Conservation (phyloP, 1,140 invertebrate genomes). For the Neodiprion lecontei region DNA sequence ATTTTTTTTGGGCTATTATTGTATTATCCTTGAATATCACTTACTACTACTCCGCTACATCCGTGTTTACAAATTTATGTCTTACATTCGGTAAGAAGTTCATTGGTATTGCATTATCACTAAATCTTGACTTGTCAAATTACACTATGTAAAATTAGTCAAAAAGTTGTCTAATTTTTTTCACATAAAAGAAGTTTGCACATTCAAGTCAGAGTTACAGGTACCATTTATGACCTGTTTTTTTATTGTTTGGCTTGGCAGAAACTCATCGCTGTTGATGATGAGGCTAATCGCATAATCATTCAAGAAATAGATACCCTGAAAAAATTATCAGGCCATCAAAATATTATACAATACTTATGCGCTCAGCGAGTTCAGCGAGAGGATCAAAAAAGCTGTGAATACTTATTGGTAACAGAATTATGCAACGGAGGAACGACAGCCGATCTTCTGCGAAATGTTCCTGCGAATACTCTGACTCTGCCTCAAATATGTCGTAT, state of each 20-base stretch:
- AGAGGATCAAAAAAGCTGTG: conserved; percentile 66
- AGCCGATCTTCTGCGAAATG: conserved; percentile 78
- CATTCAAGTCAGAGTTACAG: too few species aligned
- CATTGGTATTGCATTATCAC: too few species aligned
- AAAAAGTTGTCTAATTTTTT: too few species aligned
- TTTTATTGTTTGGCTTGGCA: conserved; percentile 42
- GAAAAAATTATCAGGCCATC: conserved; percentile 79
- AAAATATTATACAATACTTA: conserved; percentile 82
- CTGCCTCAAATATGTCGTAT: conserved; percentile 83
- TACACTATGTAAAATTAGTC: too few species aligned
- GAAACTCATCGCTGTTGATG: conserved; percentile 80
- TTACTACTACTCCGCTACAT: too few species aligned
- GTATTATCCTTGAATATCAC: too few species aligned
- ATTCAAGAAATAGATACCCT: conserved; percentile 81
- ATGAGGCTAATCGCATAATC: conserved; percentile 78
- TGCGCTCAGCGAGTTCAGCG: conserved; percentile 75
- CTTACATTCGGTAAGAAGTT: too few species aligned
- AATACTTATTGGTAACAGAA: conserved; percentile 77
- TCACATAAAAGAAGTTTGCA: too few species aligned
- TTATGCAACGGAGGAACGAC: conserved; percentile 79
- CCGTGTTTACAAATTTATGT: too few species aligned
- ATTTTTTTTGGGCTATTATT: conserved; percentile 20
- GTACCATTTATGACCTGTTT: background rate
- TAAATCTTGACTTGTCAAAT: too few species aligned
- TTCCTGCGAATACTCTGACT: conserved; percentile 69